Percentiles rank a stretch among this genome's conserved stretches.
phyloP scores from a whole-genome alignment of 2,888 invertebrate species.

The Acleris holmiana region DNA sequence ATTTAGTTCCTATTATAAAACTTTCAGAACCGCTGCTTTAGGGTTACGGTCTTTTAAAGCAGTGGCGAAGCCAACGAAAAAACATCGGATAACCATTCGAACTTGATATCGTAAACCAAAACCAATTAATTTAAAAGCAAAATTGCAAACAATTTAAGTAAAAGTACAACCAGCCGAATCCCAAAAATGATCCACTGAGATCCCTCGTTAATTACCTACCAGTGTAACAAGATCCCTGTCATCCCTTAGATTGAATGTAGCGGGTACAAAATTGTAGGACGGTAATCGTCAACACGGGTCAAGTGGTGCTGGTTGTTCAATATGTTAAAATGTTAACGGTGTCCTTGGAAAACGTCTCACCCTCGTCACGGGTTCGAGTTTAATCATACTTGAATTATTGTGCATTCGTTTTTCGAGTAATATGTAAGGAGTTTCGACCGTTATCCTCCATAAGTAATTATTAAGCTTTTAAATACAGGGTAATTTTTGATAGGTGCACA shows the following conservation, averaged over 20 bases:
- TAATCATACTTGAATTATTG: constrained; percentile 30
- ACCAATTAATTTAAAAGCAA: constrained; percentile 34
- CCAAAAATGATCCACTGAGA: constrained; percentile 14
- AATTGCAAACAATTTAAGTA: constrained; percentile 41
- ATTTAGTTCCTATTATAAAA: too few relatives aligned
- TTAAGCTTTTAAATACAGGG: neutral
- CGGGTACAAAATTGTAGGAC: neutral
- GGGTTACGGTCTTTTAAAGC: too few relatives aligned
- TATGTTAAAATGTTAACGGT: constrained; percentile 28
- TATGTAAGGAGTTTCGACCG: neutral
- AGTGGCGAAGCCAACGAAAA: too few relatives aligned
- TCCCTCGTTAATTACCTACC: constrained; percentile 7
- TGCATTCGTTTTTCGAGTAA: constrained; percentile 22
- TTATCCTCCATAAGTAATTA: neutral
- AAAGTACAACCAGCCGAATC: constrained; percentile 20
- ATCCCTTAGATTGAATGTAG: neutral
- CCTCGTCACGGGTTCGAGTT: constrained; percentile 33
- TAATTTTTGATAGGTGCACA: too few relatives aligned
- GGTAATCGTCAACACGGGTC: neutral
- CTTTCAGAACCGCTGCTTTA: too few relatives aligned
- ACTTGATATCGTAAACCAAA: too few relatives aligned
- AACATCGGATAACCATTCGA: too few relatives aligned
- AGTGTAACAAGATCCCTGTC: neutral
- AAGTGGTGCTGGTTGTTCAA: neutral
- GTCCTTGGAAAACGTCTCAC: constrained; percentile 29